Conservation (phyloP, 2,797 vertebrate genomes). For the Sebastolobus altivelis region DNA sequence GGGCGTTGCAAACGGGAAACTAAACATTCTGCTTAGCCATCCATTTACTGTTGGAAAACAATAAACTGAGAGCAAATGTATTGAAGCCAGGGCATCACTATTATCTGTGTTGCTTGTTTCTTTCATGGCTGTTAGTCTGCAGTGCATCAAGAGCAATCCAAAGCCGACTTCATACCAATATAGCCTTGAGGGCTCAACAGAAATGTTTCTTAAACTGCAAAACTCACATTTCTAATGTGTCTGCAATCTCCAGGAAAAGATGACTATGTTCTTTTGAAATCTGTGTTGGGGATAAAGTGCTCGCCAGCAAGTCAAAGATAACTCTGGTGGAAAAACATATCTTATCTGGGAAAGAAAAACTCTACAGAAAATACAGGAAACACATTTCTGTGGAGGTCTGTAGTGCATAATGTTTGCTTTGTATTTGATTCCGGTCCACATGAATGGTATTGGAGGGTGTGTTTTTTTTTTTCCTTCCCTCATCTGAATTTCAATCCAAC, state of each 20-base stretch:
- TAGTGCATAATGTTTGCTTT: constrained; percentile 20
- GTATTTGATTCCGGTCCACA: constrained; percentile 23
- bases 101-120: constrained; percentile 33
- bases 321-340: constrained; percentile 42
- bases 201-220: constrained; percentile 43
- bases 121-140: constrained; percentile 21
- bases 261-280: constrained; percentile 50
- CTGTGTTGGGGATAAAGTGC: constrained; percentile 48
- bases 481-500: constrained; percentile 53
- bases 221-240: constrained; percentile 43
- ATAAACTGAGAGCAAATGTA: constrained; percentile 21
- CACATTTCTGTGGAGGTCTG: constrained; percentile 21
- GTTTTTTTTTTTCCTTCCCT: not conserved
- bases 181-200: constrained; percentile 33
- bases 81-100: constrained; percentile 15
- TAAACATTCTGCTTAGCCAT: constrained; percentile 42
- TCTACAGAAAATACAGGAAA: constrained; percentile 37
- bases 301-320: constrained; percentile 46
- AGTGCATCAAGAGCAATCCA: constrained; percentile 31
- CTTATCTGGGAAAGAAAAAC: constrained; percentile 41
- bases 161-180: constrained; percentile 19
- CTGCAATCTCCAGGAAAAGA: constrained; percentile 42
- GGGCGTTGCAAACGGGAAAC: constrained; percentile 39
- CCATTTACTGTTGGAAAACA: constrained; percentile 22
- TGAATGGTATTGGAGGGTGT: constrained; percentile 1